Evolutionary conservation across 2,888 invertebrate genomes (phyloP).

Genomic region (Nomada hirtipes): DNA sequence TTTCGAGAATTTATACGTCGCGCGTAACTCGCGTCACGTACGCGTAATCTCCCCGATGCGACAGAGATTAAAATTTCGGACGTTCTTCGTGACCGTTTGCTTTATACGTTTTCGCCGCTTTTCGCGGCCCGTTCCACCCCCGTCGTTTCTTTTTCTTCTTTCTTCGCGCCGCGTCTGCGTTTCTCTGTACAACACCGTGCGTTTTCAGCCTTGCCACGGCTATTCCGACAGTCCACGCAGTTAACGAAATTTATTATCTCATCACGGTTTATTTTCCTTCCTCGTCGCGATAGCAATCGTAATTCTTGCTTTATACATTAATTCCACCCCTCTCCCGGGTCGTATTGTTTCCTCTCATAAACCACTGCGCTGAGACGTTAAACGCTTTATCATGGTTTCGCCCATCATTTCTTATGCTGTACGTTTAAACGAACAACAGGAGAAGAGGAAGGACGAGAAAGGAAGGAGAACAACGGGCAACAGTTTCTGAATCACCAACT

Average conservation of each 20-base stretch:
- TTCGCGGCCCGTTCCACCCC: not conserved
- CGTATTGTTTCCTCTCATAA: slow-evolving; percentile 55
- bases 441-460: no score
- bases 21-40: slow-evolving; percentile 45
- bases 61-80: slow-evolving; percentile 45
- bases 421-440: not conserved
- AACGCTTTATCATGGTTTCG: slow-evolving; percentile 56
- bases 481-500: slow-evolving; percentile 12
- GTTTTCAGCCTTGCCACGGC: no score
- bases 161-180: not conserved
- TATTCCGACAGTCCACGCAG: slow-evolving; percentile 2
- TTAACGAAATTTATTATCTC: slow-evolving; percentile 60
- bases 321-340: slow-evolving; percentile 23
- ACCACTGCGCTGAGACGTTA: slow-evolving; percentile 49
- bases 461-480: not conserved
- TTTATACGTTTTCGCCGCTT: slow-evolving; percentile 29
- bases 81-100: not conserved
- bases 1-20: slow-evolving; percentile 24
- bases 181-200: not conserved
- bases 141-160: not conserved
- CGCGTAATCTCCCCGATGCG: slow-evolving; percentile 44
- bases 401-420: slow-evolving; percentile 27
- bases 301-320: slow-evolving; percentile 55
- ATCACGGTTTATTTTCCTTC: slow-evolving; percentile 48
- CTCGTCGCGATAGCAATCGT: slow-evolving; percentile 51